Percentiles rank a stretch among this genome's conserved stretches.
Evolutionary conservation across 2,797 vertebrate genomes (phyloP).

Genomic region (Melanotaenia parkinsoni): DNA sequence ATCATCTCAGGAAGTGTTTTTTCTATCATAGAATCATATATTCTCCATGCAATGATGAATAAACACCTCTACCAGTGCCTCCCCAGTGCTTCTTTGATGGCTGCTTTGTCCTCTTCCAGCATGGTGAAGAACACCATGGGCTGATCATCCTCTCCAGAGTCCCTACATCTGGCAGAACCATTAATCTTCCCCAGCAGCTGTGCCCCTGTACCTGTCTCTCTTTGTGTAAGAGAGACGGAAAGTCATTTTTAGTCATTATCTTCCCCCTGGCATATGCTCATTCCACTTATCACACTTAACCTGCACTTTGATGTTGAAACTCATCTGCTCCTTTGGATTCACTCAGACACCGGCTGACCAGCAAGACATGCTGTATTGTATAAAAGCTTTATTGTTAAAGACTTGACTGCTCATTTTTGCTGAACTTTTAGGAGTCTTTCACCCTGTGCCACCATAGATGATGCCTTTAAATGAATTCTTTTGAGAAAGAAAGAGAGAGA

Average conservation of each 20-base stretch:
- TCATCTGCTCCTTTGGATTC: constrained; percentile 48
- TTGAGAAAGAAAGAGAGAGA: constrained; percentile 17
- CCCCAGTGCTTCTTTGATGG: constrained; percentile 50
- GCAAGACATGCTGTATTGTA: constrained; percentile 33
- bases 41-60: constrained; percentile 51
- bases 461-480: constrained; percentile 39
- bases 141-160: constrained; percentile 77
- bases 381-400: constrained; percentile 34
- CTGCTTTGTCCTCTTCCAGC: constrained; percentile 74
- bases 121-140: constrained; percentile 64
- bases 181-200: constrained; percentile 82
- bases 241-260: constrained; percentile 84
- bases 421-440: constrained; percentile 46
- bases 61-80: constrained; percentile 41
- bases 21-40: constrained; percentile 48
- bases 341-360: constrained; percentile 53
- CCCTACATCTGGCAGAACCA: constrained; percentile 78
- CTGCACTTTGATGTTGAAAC: constrained; percentile 69
- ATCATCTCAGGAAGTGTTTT: constrained; percentile 51
- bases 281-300: constrained; percentile 82
- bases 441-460: neutral
- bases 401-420: constrained; percentile 25
- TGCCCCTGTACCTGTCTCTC: constrained; percentile 78
- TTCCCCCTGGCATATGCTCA: constrained; percentile 81
- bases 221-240: constrained; percentile 79